Conservation (phyloP, 2,888 invertebrate species). For the Tinea semifulvella region DNA sequence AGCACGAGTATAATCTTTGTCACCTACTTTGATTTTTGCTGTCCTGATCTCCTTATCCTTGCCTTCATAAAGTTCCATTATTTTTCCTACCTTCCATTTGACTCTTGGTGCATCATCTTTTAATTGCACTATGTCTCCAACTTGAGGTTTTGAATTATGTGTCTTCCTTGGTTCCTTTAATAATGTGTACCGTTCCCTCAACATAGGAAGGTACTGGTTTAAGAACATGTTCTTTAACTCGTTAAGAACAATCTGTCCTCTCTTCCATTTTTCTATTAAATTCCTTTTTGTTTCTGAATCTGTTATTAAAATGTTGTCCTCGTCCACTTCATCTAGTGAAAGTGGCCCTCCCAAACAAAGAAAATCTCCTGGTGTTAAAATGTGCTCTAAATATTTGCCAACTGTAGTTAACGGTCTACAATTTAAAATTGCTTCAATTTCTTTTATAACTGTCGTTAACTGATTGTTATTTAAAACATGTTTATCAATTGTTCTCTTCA, state of each 20-base stretch:
- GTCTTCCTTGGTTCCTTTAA: too few relatives aligned
- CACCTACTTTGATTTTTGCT: conserved; percentile 15
- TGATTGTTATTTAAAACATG: too few relatives aligned
- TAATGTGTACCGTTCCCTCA: too few relatives aligned
- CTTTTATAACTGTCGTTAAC: conserved; percentile 17
- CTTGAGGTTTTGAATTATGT: too few relatives aligned
- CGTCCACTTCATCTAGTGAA: background rate
- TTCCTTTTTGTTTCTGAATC: conserved; percentile 14
- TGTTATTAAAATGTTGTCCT: background rate
- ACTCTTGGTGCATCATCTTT: conserved; percentile 14
- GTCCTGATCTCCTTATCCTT: conserved; percentile 14
- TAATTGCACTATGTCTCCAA: conserved; percentile 16
- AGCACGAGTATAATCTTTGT: too few relatives aligned
- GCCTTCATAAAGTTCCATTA: conserved; percentile 12
- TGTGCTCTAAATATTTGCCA: conserved; percentile 14
- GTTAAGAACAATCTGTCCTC: conserved; percentile 15
- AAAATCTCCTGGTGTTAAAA: conserved; percentile 12
- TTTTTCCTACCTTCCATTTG: conserved; percentile 16
- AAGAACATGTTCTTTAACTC: conserved; percentile 17
- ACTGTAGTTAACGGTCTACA: conserved; percentile 14
- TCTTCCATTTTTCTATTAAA: conserved; percentile 18
- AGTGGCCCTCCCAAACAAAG: conserved; percentile 1
- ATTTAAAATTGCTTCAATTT: conserved; percentile 16
- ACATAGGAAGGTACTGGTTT: conserved; percentile 16
- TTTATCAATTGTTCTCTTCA: conserved; percentile 17